These are phyloP conservation scores for Netelia virgata DNA, from an alignment of 2,888 invertebrate species.

Conservation along the genomic window DNA sequence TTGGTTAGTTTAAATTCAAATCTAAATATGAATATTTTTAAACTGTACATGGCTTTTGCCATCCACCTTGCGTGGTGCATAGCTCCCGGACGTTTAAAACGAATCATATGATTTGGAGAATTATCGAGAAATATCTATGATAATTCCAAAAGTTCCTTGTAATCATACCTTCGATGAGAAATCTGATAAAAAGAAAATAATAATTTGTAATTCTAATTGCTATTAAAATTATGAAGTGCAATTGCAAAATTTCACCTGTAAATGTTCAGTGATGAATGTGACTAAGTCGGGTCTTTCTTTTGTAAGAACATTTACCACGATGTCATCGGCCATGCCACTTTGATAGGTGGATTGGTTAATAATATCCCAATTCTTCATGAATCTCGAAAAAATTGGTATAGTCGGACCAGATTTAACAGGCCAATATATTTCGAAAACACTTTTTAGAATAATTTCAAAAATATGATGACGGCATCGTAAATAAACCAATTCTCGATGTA, in stretches of 20 bases:
- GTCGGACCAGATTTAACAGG: conserved; percentile 50
- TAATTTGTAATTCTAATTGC: neutral
- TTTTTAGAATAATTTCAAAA: neutral
- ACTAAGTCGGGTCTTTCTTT: neutral
- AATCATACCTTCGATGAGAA: conserved; percentile 14
- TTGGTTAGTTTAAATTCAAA: conserved; percentile 45
- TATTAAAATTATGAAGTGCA: conserved; percentile 24
- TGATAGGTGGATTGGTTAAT: conserved; percentile 56
- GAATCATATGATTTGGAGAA: conserved; percentile 17
- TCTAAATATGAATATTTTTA: conserved; percentile 54
- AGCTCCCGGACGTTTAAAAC: conserved; percentile 37
- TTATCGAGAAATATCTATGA: conserved; percentile 43
- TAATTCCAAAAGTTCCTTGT: conserved; percentile 58
- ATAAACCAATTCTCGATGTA: conserved; percentile 1
- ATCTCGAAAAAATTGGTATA: conserved; percentile 51
- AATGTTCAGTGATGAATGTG: neutral
- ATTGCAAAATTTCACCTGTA: neutral
- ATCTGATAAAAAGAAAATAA: conserved; percentile 9
- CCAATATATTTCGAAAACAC: conserved; percentile 62
- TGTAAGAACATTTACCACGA: conserved; percentile 19
- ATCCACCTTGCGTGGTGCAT: conserved; percentile 52
- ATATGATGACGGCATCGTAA: conserved; percentile 5
- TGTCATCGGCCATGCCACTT: conserved; percentile 53
- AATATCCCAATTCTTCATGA: conserved; percentile 44
- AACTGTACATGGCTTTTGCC: conserved; percentile 45